Percentiles rank a stretch among this genome's conserved stretches.
Evolutionary conservation across 2,797 vertebrate genomes (phyloP).

Genomic region (Diplodus sargus): DNA sequence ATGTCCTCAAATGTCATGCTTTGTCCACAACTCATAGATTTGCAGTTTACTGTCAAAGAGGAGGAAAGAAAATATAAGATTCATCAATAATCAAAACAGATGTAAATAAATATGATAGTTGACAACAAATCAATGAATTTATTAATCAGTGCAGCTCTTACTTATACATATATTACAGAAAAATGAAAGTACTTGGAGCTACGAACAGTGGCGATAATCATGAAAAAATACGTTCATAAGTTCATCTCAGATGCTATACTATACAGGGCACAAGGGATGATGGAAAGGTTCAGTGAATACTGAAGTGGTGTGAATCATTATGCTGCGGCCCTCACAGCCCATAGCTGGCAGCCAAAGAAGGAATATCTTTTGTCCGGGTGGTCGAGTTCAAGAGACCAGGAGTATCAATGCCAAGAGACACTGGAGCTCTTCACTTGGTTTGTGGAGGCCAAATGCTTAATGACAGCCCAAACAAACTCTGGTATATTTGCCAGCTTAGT

Average conservation of each 20-base stretch:
- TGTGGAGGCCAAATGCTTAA: neutral
- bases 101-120: no score
- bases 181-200: neutral
- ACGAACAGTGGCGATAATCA: neutral
- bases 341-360: neutral
- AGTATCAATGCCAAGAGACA: neutral
- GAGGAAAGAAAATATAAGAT: no score
- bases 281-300: neutral
- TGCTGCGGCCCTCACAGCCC: constrained; percentile 1
- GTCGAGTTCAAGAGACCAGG: neutral
- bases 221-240: neutral
- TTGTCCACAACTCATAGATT: no score
- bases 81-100: no score
- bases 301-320: neutral
- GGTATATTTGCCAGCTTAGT: neutral
- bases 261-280: neutral
- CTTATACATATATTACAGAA: neutral
- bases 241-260: neutral
- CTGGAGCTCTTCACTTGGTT: neutral
- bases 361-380: neutral
- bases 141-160: no score
- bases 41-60: no score
- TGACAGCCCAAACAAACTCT: neutral
- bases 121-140: no score
- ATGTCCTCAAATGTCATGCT: no score